Evolutionary conservation across 2,113 vertebrate genomes (phyloP).

Genomic region (Gallinago undulata): DNA sequence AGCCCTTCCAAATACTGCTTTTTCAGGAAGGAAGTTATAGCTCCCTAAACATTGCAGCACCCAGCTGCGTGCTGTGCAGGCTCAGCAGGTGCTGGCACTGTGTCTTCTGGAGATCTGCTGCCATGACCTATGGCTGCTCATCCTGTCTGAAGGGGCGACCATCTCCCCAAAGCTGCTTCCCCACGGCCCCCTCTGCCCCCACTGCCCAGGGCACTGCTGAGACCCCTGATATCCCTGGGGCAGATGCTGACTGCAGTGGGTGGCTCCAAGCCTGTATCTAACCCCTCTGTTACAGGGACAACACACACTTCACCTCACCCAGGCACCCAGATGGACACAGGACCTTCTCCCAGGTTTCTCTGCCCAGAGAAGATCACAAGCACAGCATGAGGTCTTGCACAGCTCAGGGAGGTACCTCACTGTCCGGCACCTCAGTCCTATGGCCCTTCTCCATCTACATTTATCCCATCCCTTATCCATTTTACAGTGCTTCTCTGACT

Average conservation of each 20-base stretch:
- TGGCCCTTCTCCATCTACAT: neutral
- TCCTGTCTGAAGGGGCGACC: neutral
- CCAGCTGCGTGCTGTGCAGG: neutral
- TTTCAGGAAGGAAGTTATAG: neutral
- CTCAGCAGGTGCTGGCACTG: neutral
- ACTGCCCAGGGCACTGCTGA: rapidly evolving
- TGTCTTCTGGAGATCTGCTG: neutral
- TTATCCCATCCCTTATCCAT: neutral
- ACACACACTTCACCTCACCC: rapidly evolving
- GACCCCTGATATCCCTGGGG: neutral
- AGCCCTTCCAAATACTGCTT: neutral
- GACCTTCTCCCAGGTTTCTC: neutral
- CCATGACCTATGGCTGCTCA: rapidly evolving
- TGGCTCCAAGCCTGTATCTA: neutral
- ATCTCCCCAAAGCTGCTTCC: neutral
- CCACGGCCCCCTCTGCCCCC: rapidly evolving
- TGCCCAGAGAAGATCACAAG: rapidly evolving
- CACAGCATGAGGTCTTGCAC: neutral
- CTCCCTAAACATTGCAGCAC: neutral
- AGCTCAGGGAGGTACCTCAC: rapidly evolving
- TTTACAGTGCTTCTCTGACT: neutral
- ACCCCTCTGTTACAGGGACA: neutral
- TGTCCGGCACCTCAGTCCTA: neutral
- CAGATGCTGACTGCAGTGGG: neutral
- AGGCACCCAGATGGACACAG: neutral